These are phyloP conservation scores for Enteromius viviparus DNA, from an alignment of 2,797 vertebrate species.

Conservation along the genomic window DNA sequence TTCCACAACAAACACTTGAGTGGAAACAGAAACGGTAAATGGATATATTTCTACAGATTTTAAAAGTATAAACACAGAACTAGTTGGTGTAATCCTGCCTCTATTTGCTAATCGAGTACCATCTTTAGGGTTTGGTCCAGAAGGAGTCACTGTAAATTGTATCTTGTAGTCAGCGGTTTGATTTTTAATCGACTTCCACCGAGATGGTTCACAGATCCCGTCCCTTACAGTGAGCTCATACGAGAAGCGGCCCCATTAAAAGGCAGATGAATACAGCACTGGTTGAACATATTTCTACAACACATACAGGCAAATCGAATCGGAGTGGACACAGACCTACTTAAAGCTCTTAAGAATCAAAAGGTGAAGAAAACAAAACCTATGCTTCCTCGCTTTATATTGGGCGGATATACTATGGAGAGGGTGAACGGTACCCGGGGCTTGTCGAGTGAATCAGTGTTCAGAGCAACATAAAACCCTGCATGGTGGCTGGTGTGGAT, in stretches of 20 bases:
- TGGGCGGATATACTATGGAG: neutral
- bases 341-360: conserved; percentile 38
- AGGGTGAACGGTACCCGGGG: neutral
- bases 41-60: conserved; percentile 35
- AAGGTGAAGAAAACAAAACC: neutral
- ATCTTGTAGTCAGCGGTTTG: conserved; percentile 2
- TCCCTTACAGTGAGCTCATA: conserved; percentile 15
- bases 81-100: conserved; percentile 3
- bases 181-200: conserved; percentile 9
- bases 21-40: conserved; percentile 1
- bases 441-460: conserved; percentile 3
- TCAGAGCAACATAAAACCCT: conserved; percentile 21
- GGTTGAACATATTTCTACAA: conserved; percentile 30
- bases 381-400: conserved; percentile 7
- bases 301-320: conserved; percentile 43
- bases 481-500: conserved; percentile 43
- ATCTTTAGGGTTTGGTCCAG: conserved; percentile 56
- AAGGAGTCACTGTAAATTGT: conserved; percentile 26
- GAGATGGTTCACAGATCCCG: neutral
- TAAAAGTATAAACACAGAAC: conserved; percentile 51
- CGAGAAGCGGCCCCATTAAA: conserved; percentile 29
- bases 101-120: conserved; percentile 40
- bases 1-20: neutral
- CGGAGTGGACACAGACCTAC: neutral
- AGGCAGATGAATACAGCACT: conserved; percentile 42